phyloP scores from a whole-genome alignment of 2,888 invertebrate genomes.

The Rotaria socialis region DNA sequence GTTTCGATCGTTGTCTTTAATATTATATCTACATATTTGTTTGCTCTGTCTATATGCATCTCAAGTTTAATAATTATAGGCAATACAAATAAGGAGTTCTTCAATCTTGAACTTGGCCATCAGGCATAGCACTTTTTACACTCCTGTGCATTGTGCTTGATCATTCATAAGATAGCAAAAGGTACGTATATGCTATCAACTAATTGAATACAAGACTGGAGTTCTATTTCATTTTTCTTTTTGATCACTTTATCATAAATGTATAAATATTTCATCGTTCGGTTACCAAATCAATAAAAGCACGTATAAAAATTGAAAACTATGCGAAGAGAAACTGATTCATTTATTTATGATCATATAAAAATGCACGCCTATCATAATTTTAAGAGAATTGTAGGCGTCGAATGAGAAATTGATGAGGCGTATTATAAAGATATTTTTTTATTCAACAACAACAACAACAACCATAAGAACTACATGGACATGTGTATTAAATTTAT shows the following conservation, averaged over 20 bases:
- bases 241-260: background rate
- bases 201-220: background rate
- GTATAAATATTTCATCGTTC: background rate
- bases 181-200: background rate
- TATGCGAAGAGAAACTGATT: background rate
- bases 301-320: background rate
- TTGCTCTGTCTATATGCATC: background rate
- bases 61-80: constrained; percentile 5
- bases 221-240: background rate
- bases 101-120: constrained; percentile 3
- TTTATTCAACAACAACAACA: background rate
- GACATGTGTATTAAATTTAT: background rate
- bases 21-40: background rate
- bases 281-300: background rate
- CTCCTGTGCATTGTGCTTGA: no score
- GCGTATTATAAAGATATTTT: no score
- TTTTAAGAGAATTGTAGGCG: background rate
- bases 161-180: no score
- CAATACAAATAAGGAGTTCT: background rate
- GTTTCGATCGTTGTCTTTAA: background rate
- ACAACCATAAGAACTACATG: background rate
- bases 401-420: background rate
- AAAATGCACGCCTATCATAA: background rate
- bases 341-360: background rate
- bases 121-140: background rate